Evolutionary conservation across 35 echinoderm and acorn worm genomes (phyloP).

Genomic region (Heliocidaris erythrogramma): DNA sequence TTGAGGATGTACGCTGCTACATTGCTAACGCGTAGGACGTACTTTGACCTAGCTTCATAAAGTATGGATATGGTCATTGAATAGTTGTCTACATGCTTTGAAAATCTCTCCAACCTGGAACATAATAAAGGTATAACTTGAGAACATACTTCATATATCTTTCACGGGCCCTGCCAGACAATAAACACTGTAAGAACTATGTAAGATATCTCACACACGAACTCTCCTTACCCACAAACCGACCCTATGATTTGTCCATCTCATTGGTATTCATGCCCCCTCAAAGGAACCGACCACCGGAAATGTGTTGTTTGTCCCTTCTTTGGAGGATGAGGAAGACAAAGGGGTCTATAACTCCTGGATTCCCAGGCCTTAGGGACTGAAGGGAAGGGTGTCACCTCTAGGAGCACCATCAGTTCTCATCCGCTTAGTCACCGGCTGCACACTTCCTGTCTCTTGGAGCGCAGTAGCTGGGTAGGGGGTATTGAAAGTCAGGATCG

Average conservation of each 20-base stretch:
- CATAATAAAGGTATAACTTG: too few species aligned
- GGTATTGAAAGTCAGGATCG: background rate
- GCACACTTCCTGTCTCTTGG: background rate
- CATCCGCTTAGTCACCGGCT: background rate
- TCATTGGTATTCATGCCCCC: background rate
- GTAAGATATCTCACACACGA: background rate
- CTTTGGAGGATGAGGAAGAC: background rate
- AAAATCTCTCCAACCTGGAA: too few species aligned
- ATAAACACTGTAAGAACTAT: too few species aligned
- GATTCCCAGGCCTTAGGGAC: background rate
- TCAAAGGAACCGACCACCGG: background rate
- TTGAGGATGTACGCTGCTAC: too few species aligned
- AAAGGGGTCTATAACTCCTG: background rate
- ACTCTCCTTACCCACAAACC: background rate
- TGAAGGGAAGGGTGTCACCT: conserved; percentile 14
- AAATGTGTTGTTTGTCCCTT: background rate
- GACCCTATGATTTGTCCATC: background rate
- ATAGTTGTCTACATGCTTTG: too few species aligned
- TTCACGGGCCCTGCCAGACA: too few species aligned
- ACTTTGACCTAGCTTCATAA: too few species aligned
- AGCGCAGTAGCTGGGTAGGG: background rate
- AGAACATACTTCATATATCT: too few species aligned
- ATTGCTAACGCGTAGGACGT: too few species aligned
- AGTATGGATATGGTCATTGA: too few species aligned
- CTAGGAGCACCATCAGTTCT: background rate